These are phyloP conservation scores for Chunga burmeisteri DNA, from an alignment of 2,113 vertebrate genomes.

Conservation along the genomic window DNA sequence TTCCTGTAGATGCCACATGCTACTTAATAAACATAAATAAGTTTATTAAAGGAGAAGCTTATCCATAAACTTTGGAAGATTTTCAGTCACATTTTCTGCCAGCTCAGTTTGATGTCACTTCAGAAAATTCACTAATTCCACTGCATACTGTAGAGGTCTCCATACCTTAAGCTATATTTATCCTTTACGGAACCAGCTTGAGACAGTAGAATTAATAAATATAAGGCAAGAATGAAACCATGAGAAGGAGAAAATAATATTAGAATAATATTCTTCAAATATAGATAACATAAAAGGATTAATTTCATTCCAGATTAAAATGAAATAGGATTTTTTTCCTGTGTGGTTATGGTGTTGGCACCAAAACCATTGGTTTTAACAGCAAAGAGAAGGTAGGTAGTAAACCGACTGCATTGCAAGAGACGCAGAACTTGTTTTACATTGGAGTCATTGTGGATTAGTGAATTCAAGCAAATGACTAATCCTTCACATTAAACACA, in stretches of 20 bases:
- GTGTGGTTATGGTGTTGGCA: neutral
- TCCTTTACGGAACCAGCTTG: neutral
- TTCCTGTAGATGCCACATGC: neutral
- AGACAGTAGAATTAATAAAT: neutral
- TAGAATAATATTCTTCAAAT: neutral
- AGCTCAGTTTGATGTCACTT: neutral
- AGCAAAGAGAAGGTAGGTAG: neutral
- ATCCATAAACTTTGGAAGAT: neutral
- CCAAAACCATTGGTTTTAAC: neutral
- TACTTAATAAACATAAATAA: neutral
- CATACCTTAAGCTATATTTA: neutral
- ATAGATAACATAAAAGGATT: neutral
- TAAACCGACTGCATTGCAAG: neutral
- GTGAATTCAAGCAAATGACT: neutral
- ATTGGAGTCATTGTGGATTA: neutral
- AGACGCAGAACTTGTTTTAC: neutral
- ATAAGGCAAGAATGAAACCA: neutral
- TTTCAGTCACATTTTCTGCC: neutral
- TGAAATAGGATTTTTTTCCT: neutral
- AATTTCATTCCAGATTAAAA: neutral
- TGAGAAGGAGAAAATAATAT: neutral
- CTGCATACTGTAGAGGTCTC: neutral
- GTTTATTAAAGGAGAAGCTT: neutral
- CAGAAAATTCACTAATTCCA: neutral
- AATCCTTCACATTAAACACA: neutral